Conservation (phyloP, 2,113 vertebrate genomes). For the Parus major region DNA sequence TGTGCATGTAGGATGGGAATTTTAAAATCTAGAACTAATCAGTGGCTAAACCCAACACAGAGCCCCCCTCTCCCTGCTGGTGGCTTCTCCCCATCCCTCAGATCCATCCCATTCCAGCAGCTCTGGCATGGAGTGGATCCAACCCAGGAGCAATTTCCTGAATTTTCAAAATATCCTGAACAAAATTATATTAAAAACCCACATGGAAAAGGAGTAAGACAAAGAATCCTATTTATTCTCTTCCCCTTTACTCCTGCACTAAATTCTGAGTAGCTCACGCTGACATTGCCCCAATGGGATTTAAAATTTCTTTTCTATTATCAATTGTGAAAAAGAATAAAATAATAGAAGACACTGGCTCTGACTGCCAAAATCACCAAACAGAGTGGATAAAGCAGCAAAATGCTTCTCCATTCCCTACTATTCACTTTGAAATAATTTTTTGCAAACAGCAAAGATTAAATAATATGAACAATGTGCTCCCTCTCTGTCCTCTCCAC, state of each 20-base stretch:
- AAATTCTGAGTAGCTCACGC: neutral
- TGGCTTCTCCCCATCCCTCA: neutral
- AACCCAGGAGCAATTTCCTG: neutral
- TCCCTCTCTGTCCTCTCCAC: neutral
- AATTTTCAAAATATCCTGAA: neutral
- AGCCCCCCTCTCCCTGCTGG: neutral
- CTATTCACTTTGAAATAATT: rapidly evolving
- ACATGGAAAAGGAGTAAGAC: neutral
- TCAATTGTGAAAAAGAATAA: neutral
- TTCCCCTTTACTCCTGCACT: neutral
- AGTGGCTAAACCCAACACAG: rapidly evolving
- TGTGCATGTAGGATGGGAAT: neutral
- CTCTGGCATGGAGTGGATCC: neutral
- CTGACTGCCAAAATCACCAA: neutral
- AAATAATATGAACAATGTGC: neutral
- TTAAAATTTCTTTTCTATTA: neutral
- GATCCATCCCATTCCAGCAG: neutral
- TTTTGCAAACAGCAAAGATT: neutral
- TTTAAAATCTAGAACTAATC: neutral
- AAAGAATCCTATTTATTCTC: neutral
- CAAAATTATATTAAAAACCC: rapidly evolving
- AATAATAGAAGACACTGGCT: neutral
- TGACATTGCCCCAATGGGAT: neutral
- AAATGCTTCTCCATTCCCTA: neutral
- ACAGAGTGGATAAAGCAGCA: neutral